Percentiles rank a stretch among this genome's conserved stretches.
These are phyloP conservation scores for Struthidea cinerea DNA, from an alignment of 2,113 vertebrate species.

Conservation along the genomic window DNA sequence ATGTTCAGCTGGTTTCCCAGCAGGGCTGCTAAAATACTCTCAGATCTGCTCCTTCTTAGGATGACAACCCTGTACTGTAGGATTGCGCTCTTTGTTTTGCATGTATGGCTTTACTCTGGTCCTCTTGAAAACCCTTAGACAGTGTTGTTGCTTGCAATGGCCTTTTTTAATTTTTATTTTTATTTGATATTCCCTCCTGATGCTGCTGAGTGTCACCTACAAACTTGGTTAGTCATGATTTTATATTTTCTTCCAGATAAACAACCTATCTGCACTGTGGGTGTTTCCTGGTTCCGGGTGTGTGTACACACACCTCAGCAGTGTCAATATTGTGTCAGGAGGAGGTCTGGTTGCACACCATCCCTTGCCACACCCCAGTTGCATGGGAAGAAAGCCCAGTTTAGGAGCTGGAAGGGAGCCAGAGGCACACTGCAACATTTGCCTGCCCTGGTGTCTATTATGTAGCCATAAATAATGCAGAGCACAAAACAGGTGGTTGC, in stretches of 20 bases:
- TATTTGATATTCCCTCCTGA: not conserved
- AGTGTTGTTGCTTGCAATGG: not conserved
- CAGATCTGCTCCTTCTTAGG: not conserved
- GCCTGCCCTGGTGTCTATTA: not conserved
- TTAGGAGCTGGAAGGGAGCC: not conserved
- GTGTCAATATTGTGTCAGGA: constrained; percentile 11
- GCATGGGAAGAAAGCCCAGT: constrained; percentile 6
- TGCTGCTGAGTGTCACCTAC: not conserved
- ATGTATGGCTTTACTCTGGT: not conserved
- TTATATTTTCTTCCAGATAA: not conserved
- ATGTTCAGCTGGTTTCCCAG: not conserved
- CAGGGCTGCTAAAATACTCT: not conserved
- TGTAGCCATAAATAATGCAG: not conserved
- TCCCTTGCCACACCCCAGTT: constrained; percentile 1
- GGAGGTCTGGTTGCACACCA: not conserved
- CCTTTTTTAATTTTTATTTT: not conserved
- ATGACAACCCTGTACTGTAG: not conserved
- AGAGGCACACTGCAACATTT: not conserved
- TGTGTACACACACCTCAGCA: not conserved
- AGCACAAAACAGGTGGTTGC: not conserved
- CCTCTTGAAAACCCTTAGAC: not conserved
- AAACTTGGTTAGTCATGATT: not conserved
- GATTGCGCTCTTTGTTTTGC: not conserved
- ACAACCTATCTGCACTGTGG: not conserved
- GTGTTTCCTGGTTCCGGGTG: not conserved